A percentile compares a stretch with the other conserved stretches of the same genome.
Evolutionary conservation across 2,797 vertebrate species (phyloP).

Genomic region (Mormyrops boulengeri): DNA sequence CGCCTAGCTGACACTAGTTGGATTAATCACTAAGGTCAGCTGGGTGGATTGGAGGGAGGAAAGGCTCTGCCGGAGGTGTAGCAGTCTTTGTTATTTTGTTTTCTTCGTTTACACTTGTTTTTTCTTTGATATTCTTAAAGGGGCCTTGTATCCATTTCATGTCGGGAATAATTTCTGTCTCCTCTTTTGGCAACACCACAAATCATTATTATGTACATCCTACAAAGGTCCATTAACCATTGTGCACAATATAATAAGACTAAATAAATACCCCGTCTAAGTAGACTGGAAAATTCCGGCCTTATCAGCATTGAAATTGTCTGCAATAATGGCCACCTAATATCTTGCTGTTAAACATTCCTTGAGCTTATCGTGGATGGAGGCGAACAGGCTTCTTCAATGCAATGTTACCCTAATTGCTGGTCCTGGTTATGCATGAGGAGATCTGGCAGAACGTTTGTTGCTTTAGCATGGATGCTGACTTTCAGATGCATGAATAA

Average conservation of each 20-base stretch:
- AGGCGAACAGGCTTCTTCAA: background rate
- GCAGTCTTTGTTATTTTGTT: background rate
- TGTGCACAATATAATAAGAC: background rate
- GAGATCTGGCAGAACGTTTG: background rate
- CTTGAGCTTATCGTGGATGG: background rate
- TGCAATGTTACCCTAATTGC: background rate
- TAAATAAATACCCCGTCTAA: background rate
- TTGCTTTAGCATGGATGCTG: background rate
- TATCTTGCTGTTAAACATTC: conserved; percentile 6
- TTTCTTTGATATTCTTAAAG: background rate
- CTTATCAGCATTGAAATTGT: background rate
- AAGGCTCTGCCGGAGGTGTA: background rate
- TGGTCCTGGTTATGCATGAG: conserved; percentile 1
- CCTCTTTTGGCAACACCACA: background rate
- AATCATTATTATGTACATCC: background rate
- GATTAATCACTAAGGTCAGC: conserved; percentile 4
- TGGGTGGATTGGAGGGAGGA: background rate
- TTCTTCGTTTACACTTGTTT: background rate
- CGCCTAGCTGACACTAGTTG: background rate
- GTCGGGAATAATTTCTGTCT: background rate
- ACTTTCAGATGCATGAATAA: background rate
- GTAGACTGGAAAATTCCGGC: background rate
- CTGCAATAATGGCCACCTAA: background rate
- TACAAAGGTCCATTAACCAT: background rate
- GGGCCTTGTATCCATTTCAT: background rate